phyloP scores from a whole-genome alignment of 1,140 invertebrate genomes.

The Drosophila nebulosa region DNA sequence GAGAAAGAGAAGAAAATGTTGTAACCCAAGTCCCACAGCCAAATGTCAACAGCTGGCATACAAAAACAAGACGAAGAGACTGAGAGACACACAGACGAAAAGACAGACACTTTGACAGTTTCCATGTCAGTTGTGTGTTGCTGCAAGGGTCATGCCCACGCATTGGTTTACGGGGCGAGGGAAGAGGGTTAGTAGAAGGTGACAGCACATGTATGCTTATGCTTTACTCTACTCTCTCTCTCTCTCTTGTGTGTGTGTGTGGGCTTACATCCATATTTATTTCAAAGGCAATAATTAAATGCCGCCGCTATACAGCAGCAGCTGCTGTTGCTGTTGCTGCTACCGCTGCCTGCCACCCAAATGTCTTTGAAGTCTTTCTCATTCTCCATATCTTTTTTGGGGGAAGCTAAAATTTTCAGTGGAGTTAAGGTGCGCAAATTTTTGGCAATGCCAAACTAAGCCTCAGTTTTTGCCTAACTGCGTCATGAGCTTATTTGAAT shows the following conservation, averaged over 20 bases:
- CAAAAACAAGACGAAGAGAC: conserved; percentile 25
- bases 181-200: neutral
- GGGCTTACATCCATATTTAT: conserved; percentile 27
- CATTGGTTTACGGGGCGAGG: neutral
- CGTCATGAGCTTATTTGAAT: conserved; percentile 54
- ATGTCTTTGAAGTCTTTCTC: conserved; percentile 54
- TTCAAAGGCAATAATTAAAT: conserved; percentile 66
- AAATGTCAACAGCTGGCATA: conserved; percentile 61
- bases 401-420: neutral
- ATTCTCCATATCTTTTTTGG: neutral
- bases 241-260: neutral
- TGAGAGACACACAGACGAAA: neutral
- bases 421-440: conserved; percentile 17
- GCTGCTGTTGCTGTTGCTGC: conserved; percentile 7
- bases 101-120: conserved; percentile 15
- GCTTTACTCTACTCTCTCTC: neutral
- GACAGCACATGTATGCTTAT: neutral
- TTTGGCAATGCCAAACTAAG: neutral
- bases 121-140: conserved; percentile 17
- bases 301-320: conserved; percentile 17
- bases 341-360: conserved; percentile 27
- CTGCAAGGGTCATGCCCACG: conserved; percentile 48
- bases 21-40: conserved; percentile 32
- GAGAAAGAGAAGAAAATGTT: conserved; percentile 3
- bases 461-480: conserved; percentile 2